Evolutionary conservation across 2,888 invertebrate genomes (phyloP).

Genomic region (Metacarcinus magister): DNA sequence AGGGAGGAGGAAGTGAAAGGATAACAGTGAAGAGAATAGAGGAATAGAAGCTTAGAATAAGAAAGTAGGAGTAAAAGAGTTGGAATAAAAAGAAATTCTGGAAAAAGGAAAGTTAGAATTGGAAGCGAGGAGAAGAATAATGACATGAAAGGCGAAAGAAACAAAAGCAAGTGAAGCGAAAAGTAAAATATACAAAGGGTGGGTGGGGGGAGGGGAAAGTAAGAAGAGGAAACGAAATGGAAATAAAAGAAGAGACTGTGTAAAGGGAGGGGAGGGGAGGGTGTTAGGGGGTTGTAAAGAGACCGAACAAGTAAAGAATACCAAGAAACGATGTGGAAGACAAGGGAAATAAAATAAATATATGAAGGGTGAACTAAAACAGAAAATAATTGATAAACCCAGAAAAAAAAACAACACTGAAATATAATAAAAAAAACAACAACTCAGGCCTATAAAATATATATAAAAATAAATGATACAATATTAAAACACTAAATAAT

Average conservation of each 20-base stretch:
- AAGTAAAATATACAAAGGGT: neutral
- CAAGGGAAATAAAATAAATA: too few species aligned
- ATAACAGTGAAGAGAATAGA: neutral
- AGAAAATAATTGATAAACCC: neutral
- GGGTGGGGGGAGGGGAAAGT: neutral
- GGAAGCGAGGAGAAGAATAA: neutral
- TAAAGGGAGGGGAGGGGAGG: neutral
- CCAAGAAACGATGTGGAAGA: too few species aligned
- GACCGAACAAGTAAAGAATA: neutral
- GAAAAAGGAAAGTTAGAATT: neutral
- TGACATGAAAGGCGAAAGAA: neutral
- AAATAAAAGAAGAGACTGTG: neutral
- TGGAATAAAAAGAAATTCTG: neutral
- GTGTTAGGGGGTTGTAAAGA: too few species aligned
- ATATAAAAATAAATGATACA: too few species aligned
- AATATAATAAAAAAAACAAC: too few species aligned
- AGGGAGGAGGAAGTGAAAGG: neutral
- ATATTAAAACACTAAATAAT: too few species aligned
- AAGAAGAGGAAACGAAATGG: neutral
- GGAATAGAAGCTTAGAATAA: neutral
- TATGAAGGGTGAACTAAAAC: neutral
- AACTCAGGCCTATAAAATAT: too few species aligned
- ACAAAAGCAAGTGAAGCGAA: neutral
- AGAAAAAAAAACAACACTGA: too few species aligned
- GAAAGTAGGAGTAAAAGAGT: neutral